phyloP scores from a whole-genome alignment of 2,888 invertebrate species.

The Malthinus flaveolus region DNA sequence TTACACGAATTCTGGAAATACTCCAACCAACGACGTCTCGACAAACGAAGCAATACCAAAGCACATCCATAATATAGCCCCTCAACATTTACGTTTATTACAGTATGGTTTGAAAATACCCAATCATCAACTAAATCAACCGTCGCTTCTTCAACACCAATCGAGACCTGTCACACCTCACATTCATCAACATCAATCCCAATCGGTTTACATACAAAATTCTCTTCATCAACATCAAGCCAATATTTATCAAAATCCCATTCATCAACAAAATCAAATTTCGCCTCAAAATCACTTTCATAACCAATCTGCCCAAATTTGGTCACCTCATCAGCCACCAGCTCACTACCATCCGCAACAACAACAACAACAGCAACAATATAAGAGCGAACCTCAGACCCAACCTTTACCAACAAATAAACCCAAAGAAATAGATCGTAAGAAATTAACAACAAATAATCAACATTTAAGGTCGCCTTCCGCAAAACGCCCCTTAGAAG shows the following conservation, averaged over 20 bases:
- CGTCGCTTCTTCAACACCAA: conserved; percentile 53
- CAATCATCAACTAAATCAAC: conserved; percentile 54
- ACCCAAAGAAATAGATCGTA: conserved; percentile 23
- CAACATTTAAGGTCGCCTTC: conserved; percentile 78
- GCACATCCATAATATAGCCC: conserved; percentile 61
- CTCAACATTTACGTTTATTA: conserved; percentile 59
- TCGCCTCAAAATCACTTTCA: conserved; percentile 35
- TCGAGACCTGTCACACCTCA: conserved; percentile 53
- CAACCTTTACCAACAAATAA: conserved; percentile 5
- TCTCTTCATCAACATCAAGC: conserved; percentile 39
- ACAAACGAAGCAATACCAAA: conserved; percentile 50
- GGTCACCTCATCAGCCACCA: conserved; percentile 46
- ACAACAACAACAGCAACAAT: conserved; percentile 24
- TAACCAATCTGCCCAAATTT: conserved; percentile 46
- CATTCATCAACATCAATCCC: conserved; percentile 47
- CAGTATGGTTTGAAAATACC: conserved; percentile 63
- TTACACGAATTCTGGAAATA: conserved; percentile 40
- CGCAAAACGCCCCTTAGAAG: conserved; percentile 81
- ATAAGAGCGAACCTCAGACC: conserved; percentile 36
- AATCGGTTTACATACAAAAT: conserved; percentile 40
- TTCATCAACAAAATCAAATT: conserved; percentile 40
- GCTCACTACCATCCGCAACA: conserved; percentile 43
- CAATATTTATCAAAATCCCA: conserved; percentile 38
- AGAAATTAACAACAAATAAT: conserved; percentile 50
- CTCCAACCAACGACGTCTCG: conserved; percentile 34